Evolutionary conservation across 2,888 invertebrate genomes (phyloP), one percentile per base, ranked within the genome.

Genomic region (Patella ulyssiponensis): DNA sequence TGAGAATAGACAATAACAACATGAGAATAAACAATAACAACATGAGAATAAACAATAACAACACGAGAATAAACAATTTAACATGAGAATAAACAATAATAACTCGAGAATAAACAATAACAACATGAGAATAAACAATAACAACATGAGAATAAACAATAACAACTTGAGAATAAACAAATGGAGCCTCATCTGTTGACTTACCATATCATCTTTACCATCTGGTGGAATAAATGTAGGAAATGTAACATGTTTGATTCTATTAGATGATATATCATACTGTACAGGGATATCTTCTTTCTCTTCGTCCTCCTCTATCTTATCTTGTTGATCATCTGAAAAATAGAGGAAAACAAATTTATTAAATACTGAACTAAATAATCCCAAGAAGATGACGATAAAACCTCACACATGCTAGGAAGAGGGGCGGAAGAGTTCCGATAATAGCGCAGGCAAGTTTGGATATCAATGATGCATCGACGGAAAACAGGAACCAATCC

Each of bases 121-220:
- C 2, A 27, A 27, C 3, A 3, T n/a, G 15, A 14, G 27, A 12
- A 71, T 1, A 17, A 71, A 75, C n/a, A 44, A 27, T 54, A 56
- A 17, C 5, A 69, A 17, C 17, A 44, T 14, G n/a, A 17, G 20
- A 64, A 27, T 1, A 17, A 71, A 75, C n/a, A 44, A 27, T 54
- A 56, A 17, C 5, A 69, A 17, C 33, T 4, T 33, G 33, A 33
- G 33, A 33, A 33, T 33, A 33, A 33, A 33, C 4, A 33, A 33
- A 4, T 7, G 7, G 33, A 15, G 15, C 2, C 54, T n/a, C 0
- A 5, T 44, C 5, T 33, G 0, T 44, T 70, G 1, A 73, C 84
- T 81, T 71, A 89, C 90, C 90, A 90, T 89, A 75, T 91, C 90
- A 80, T 91, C 90, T 74, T 91, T 91, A 74, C 88, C 86, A 82